Evolutionary conservation across 2,888 invertebrate species (phyloP).

Genomic region (Agrilus mali): DNA sequence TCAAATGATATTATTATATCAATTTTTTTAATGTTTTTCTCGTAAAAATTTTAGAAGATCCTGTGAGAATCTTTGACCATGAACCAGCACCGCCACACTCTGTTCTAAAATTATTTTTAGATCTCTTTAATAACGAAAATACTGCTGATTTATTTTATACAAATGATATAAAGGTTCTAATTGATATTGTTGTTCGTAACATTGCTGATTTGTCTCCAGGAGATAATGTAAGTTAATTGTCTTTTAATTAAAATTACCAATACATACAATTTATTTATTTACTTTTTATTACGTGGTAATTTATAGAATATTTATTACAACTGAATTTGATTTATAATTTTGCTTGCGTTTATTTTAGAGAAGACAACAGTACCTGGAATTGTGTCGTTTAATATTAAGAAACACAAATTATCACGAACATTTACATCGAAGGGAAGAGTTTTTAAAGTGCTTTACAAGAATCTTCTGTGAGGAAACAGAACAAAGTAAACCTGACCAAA

Average conservation of each 20-base stretch:
- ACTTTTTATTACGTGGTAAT: too few species aligned
- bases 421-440: constrained; percentile 65
- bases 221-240: constrained; percentile 49
- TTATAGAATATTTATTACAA: too few species aligned
- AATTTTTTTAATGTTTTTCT: constrained; percentile 4
- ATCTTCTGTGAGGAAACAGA: constrained; percentile 77
- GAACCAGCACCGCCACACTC: constrained; percentile 71
- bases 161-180: constrained; percentile 86
- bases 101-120: constrained; percentile 76
- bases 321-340: not conserved
- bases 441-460: constrained; percentile 72
- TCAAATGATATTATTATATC: constrained; percentile 5
- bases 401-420: constrained; percentile 74
- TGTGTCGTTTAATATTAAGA: constrained; percentile 67
- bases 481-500: constrained; percentile 61
- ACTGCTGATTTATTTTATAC: constrained; percentile 87
- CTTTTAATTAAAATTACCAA: not conserved
- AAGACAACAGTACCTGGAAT: constrained; percentile 63
- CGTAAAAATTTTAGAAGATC: constrained; percentile 55
- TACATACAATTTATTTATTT: too few species aligned
- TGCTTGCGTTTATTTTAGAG: constrained; percentile 36
- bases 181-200: constrained; percentile 86
- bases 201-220: constrained; percentile 81
- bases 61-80: constrained; percentile 75
- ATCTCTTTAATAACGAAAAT: constrained; percentile 65